Conservation (phyloP, 2,888 invertebrate genomes). For the Bedellia somnulentella region DNA sequence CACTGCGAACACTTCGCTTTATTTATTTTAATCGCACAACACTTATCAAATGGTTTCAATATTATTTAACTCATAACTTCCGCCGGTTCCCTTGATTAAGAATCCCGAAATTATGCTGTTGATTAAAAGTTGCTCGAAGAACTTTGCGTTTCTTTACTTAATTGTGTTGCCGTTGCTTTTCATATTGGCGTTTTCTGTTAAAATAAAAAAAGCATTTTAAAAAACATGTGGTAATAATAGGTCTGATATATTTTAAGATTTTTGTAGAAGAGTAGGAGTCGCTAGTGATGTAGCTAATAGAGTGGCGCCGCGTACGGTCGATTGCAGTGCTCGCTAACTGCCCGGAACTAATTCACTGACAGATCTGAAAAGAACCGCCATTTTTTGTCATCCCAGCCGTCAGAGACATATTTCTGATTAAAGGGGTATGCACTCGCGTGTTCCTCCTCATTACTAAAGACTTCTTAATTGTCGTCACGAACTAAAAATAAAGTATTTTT, state of each 20-base stretch:
- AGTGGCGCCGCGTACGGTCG: constrained; percentile 16
- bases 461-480: too few species aligned
- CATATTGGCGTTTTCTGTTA: too few species aligned
- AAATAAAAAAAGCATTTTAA: too few species aligned
- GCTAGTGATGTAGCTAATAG: too few species aligned
- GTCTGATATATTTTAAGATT: not conserved
- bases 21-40: constrained; percentile 53
- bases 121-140: too few species aligned
- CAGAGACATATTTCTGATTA: constrained; percentile 21
- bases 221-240: not conserved
- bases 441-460: too few species aligned
- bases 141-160: too few species aligned
- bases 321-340: constrained; percentile 35
- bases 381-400: constrained; percentile 26
- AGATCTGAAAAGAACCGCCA: constrained; percentile 23
- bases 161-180: too few species aligned
- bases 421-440: constrained; percentile 3
- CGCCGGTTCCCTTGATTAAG: too few species aligned
- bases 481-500: too few species aligned
- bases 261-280: constrained; percentile 21
- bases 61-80: too few species aligned
- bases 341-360: constrained; percentile 46
- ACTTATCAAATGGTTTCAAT: constrained; percentile 25
- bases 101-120: too few species aligned
- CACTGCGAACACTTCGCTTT: constrained; percentile 28